Evolutionary conservation across 1,140 invertebrate species (phyloP).

Genomic region (Chrysoperla carnea): DNA sequence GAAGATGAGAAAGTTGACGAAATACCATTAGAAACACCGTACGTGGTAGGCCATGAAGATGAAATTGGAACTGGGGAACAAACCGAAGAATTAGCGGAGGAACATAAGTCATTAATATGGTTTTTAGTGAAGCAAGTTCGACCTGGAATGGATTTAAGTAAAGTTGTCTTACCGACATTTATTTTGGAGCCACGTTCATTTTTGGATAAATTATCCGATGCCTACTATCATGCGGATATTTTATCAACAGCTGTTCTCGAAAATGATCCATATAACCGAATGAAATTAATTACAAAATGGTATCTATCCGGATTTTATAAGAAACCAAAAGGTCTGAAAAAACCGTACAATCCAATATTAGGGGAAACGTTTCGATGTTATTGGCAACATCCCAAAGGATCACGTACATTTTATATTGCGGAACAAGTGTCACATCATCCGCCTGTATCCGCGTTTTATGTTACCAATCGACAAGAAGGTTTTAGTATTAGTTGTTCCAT

Average conservation of each 20-base stretch:
- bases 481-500: slow-evolving; percentile 82
- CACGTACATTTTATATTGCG: slow-evolving; percentile 80
- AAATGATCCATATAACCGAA: slow-evolving; percentile 78
- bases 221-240: slow-evolving; percentile 86
- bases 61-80: slow-evolving; percentile 68
- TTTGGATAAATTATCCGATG: slow-evolving; percentile 82
- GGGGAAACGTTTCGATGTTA: slow-evolving; percentile 85
- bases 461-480: slow-evolving; percentile 86
- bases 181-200: slow-evolving; percentile 85
- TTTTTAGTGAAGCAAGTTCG: slow-evolving; percentile 85
- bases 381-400: slow-evolving; percentile 71
- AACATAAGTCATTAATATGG: slow-evolving; percentile 91
- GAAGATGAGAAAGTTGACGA: slow-evolving; percentile 12
- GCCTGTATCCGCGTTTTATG: slow-evolving; percentile 79
- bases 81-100: slow-evolving; percentile 81
- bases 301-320: slow-evolving; percentile 80
- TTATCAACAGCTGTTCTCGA: slow-evolving; percentile 68
- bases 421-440: slow-evolving; percentile 95
- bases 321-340: slow-evolving; percentile 84
- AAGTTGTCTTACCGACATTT: slow-evolving; percentile 82
- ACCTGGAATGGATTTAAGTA: slow-evolving; percentile 92
- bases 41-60: slow-evolving; percentile 42
- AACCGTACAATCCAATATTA: slow-evolving; percentile 88
- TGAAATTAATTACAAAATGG: slow-evolving; percentile 80
- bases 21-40: slow-evolving; percentile 36